A percentile compares a stretch with the other conserved stretches of the same genome.
These are phyloP conservation scores for Danionella cerebrum DNA, from an alignment of 2,113 vertebrate genomes.

Conservation along the genomic window DNA sequence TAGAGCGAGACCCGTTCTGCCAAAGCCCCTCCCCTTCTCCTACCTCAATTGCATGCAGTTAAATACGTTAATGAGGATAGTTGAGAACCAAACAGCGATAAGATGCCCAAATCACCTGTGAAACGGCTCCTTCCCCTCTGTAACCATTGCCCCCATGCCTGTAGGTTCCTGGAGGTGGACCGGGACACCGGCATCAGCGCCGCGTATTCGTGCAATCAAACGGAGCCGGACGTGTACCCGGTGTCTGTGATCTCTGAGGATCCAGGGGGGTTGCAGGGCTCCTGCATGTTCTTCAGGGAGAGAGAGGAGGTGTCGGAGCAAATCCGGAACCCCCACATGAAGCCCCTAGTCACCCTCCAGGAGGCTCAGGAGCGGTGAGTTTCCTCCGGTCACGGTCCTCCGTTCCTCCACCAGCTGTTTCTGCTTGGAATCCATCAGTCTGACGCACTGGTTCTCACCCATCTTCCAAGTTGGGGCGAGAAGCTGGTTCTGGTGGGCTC, in stretches of 20 bases:
- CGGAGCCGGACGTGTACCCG: slow-evolving; percentile 72
- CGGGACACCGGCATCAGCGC: slow-evolving; percentile 74
- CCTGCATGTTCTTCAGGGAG: slow-evolving; percentile 75
- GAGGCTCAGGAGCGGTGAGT: slow-evolving; percentile 73
- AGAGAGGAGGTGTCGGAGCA: slow-evolving; percentile 70
- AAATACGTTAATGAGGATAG: too few relatives aligned
- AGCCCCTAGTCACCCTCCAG: slow-evolving; percentile 55
- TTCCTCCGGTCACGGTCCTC: too few relatives aligned
- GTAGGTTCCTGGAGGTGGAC: slow-evolving; percentile 77
- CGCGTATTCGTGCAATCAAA: slow-evolving; percentile 44
- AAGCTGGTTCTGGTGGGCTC: slow-evolving; percentile 82
- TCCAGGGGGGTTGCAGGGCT: slow-evolving; percentile 81
- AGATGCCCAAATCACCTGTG: too few relatives aligned
- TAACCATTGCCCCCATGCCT: too few relatives aligned
- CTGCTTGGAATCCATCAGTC: neutral
- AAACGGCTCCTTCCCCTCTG: too few relatives aligned
- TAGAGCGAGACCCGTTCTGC: too few relatives aligned
- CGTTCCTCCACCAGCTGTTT: neutral
- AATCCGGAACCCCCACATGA: slow-evolving; percentile 64
- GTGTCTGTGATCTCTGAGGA: slow-evolving; percentile 74
- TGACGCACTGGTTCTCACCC: too few relatives aligned
- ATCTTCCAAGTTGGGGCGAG: slow-evolving; percentile 77
- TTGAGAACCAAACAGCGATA: too few relatives aligned
- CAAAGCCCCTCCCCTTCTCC: too few relatives aligned
- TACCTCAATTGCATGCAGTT: too few relatives aligned